Conservation (phyloP, 2,113 vertebrate species). For the Ciconia stormi region DNA sequence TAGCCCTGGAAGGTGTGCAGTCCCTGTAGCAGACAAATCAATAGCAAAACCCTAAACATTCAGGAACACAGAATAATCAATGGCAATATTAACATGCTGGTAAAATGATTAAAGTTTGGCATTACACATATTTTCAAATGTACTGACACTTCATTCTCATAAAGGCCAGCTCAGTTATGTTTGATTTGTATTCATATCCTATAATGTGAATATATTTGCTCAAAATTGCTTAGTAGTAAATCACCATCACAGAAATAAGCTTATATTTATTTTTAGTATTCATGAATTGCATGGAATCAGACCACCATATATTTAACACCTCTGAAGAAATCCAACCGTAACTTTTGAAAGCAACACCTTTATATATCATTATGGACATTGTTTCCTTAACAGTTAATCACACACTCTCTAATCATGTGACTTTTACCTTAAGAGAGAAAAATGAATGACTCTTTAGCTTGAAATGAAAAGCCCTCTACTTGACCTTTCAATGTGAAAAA, state of each 20-base stretch:
- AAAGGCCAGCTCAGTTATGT: slow-evolving; percentile 70
- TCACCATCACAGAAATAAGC: slow-evolving; percentile 78
- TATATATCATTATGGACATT: slow-evolving; percentile 76
- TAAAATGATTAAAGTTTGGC: slow-evolving; percentile 71
- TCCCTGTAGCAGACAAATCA: slow-evolving; percentile 1
- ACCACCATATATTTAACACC: slow-evolving; percentile 78
- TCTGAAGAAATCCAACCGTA: slow-evolving; percentile 72
- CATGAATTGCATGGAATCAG: slow-evolving; percentile 69
- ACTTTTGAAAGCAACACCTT: slow-evolving; percentile 73
- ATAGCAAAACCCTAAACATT: slow-evolving; percentile 36
- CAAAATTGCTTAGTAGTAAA: slow-evolving; percentile 77
- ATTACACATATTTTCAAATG: slow-evolving; percentile 73
- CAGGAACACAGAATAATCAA: slow-evolving; percentile 37
- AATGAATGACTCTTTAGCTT: slow-evolving; percentile 64
- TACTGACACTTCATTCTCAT: slow-evolving; percentile 77
- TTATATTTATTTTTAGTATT: slow-evolving; percentile 78
- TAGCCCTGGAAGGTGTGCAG: not conserved
- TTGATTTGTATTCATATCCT: slow-evolving; percentile 77
- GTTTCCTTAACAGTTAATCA: slow-evolving; percentile 79
- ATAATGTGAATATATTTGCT: slow-evolving; percentile 77
- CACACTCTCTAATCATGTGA: slow-evolving; percentile 64
- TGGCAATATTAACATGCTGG: slow-evolving; percentile 60
- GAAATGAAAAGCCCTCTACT: slow-evolving; percentile 72
- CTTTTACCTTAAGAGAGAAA: slow-evolving; percentile 73
- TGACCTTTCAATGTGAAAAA: slow-evolving; percentile 61